Conservation (phyloP, 2,888 invertebrate genomes). For the Drosophila anomalata region DNA sequence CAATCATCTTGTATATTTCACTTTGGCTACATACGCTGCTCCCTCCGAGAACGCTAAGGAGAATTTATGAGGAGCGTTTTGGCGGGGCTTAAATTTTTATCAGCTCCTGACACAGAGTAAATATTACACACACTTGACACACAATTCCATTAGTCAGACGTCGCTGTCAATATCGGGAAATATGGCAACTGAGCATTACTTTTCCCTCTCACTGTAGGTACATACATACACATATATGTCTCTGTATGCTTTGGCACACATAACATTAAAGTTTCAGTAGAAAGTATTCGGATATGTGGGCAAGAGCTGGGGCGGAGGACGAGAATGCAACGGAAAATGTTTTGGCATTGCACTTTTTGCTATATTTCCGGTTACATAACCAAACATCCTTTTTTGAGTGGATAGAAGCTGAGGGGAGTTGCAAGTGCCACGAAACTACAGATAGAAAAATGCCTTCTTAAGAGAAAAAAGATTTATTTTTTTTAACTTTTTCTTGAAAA, state of each 20-base stretch:
- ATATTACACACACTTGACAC: conserved; percentile 80
- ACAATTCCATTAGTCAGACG: conserved; percentile 78
- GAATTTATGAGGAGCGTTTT: conserved; percentile 63
- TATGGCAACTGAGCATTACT: conserved; percentile 51
- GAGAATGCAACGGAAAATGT: conserved; percentile 74
- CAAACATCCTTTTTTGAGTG: conserved; percentile 48
- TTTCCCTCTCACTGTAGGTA: conserved; percentile 2
- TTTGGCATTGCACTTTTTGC: conserved; percentile 79
- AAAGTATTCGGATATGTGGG: conserved; percentile 9
- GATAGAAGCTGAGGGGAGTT: conserved; percentile 9
- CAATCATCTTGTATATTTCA: conserved; percentile 63
- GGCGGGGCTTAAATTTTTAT: conserved; percentile 75
- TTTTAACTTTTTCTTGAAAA: no score
- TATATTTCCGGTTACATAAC: conserved; percentile 79
- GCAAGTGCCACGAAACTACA: conserved; percentile 11
- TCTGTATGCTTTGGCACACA: conserved; percentile 64
- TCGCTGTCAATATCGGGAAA: conserved; percentile 51
- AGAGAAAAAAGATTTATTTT: not conserved
- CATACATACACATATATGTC: conserved; percentile 3
- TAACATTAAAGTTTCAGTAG: conserved; percentile 75
- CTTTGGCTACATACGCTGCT: conserved; percentile 4
- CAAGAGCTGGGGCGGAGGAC: not conserved
- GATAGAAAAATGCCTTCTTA: not conserved
- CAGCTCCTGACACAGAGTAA: conserved; percentile 79
- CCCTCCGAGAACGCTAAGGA: conserved; percentile 24